Evolutionary conservation across 2,113 vertebrate species (phyloP), one percentile per base, ranked within the genome.

Genomic region (Ivindomyrus marchei): DNA sequence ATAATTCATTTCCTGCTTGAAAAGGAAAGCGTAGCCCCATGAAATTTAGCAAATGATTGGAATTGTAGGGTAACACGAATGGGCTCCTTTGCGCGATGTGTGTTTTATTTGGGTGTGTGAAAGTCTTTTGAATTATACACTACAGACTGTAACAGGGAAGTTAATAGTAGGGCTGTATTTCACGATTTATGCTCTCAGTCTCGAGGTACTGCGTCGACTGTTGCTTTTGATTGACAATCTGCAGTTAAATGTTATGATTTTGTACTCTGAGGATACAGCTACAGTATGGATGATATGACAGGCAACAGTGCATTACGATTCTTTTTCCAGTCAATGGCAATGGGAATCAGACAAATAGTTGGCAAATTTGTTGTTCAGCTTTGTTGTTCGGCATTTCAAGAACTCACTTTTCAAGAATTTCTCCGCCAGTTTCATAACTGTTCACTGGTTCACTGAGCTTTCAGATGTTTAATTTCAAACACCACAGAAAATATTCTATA

Each of bases 41-140:
- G 52, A 58, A 85, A 88, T 70, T 88, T 58, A 11, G 62, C 58
- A 88, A 88, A 88, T 66, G 45, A 70, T 88, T 45, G 47, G n/a
- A 17, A 77, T 47, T 88, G 62, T 74, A 77, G 13, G 45, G 88
- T 46, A 74, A 50, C 53, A 27, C 87, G 8, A 45, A 31, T 74
- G 42, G 39, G 42, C 24, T 66, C 46, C 45, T 36, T 45, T 27
- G 9, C 27, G n/a, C 45, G 36, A 74, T 15, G 24, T 87, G 85
- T 87, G 46, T 87, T 27, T 46, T 50, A 50, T 87, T 8, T 52
- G 47, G 21, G 85, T 85, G 8, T n/a, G 45, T 21, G 19, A 10
- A 85, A 47, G 45, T 17, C 24, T 45, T 85, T 46, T 46, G 83
- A 85, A 85, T 85, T 85, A 47, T 24, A 85, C 45, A 85, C 36